phyloP scores from a whole-genome alignment of 2,888 invertebrate genomes.

The Plagodis pulveraria region DNA sequence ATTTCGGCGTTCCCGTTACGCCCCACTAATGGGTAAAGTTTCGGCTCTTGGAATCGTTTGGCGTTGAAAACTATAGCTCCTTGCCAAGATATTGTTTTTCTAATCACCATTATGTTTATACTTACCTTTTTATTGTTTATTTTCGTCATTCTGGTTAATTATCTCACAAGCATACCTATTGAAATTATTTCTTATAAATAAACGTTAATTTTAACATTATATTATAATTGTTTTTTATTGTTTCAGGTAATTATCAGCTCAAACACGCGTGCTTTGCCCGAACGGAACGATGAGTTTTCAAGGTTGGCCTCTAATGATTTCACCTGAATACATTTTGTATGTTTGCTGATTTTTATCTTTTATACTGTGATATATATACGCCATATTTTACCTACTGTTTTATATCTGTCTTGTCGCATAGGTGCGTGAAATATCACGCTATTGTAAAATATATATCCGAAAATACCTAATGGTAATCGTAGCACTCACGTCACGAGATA shows the following conservation, averaged over 20 bases:
- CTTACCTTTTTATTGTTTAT: conserved; percentile 24
- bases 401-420: conserved; percentile 13
- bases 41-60: conserved; percentile 48
- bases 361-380: conserved; percentile 28
- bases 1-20: conserved; percentile 42
- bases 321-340: conserved; percentile 59
- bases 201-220: conserved; percentile 7
- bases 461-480: conserved; percentile 21
- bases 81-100: conserved; percentile 54
- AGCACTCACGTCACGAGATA: conserved; percentile 3
- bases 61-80: conserved; percentile 45
- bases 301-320: conserved; percentile 54
- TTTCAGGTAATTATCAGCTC: conserved; percentile 65
- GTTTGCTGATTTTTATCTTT: conserved; percentile 32
- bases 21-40: conserved; percentile 60
- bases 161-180: conserved; percentile 9
- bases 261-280: conserved; percentile 36
- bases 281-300: conserved; percentile 42
- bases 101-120: conserved; percentile 44
- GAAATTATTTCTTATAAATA: conserved; percentile 10
- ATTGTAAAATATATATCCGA: conserved; percentile 20
- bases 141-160: conserved; percentile 13
- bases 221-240: conserved; percentile 42
- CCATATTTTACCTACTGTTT: conserved; percentile 22
- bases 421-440: conserved; percentile 14